Percentiles rank a stretch among this genome's conserved stretches.
These are phyloP conservation scores for Romanogobio albipinnatus DNA, from an alignment of 2,113 vertebrate species.

Conservation along the genomic window DNA sequence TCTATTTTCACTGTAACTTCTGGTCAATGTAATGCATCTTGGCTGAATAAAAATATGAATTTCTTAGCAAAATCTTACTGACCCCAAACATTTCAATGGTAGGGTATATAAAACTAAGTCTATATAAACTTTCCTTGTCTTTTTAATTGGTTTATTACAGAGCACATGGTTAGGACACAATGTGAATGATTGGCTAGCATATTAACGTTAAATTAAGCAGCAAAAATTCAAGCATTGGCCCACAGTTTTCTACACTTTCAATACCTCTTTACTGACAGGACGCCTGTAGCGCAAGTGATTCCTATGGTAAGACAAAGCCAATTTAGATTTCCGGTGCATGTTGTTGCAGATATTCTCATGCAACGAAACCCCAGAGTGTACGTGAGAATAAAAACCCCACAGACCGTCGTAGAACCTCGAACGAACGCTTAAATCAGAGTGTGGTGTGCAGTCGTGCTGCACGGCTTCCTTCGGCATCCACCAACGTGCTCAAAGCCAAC, in stretches of 20 bases:
- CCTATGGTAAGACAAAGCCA: conserved; percentile 60
- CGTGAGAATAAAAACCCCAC: conserved; percentile 27
- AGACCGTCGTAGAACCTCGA: conserved; percentile 20
- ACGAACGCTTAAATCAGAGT: conserved; percentile 43
- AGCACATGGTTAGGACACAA: conserved; percentile 30
- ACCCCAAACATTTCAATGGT: not conserved
- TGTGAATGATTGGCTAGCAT: conserved; percentile 63
- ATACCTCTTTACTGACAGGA: conserved; percentile 65
- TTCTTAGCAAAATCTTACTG: not conserved
- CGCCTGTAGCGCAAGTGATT: conserved; percentile 65
- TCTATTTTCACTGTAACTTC: not conserved
- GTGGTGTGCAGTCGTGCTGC: conserved; percentile 60
- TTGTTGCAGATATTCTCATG: conserved; percentile 54
- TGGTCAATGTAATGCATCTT: not conserved
- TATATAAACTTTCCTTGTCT: not conserved
- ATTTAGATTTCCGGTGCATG: conserved; percentile 66
- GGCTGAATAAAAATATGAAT: not conserved
- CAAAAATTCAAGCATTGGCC: conserved; percentile 63
- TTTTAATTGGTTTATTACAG: not conserved
- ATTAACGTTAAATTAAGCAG: conserved; percentile 66
- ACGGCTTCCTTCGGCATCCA: conserved; percentile 70
- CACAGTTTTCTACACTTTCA: conserved; percentile 57
- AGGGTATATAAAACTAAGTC: not conserved
- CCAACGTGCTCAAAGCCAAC: conserved; percentile 82
- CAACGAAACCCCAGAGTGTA: conserved; percentile 21